Base-by-base conservation (phyloP, 1,140 invertebrate genomes). In the Eupeodes corollae region DNA sequence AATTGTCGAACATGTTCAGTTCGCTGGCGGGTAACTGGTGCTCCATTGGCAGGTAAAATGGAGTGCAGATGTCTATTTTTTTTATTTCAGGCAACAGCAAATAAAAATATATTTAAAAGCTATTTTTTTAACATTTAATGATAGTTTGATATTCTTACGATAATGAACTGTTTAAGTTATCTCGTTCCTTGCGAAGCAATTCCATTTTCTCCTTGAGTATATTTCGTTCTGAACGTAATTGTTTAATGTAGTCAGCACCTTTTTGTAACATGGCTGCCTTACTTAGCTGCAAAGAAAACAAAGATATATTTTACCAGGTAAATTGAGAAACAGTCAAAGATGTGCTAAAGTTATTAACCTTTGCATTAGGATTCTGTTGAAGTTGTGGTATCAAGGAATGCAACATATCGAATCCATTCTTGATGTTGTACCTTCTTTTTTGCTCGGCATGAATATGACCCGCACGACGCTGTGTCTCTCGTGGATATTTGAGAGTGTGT, bases 191-290 rank as follows among this genome's bases (percentile, higher is more conserved):
- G 46, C 79, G 75, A 48, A 97, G 71, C 52, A 75, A 80, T 53
- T 92, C 88, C 74, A 91, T 91, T 70, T 96, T 92, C 49, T 92
- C 86, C 58, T 90, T 86, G 45, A 96, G 79, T 57, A 88, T 82
- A 59, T 80, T 79, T 52, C 92, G 74, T 67, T 97, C 93, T 14
- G 77, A 67, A 56, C 89, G 86, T 50, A 98, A 71, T 57, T 93
- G 88, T 53, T 85, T 82, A 52, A 97, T 95, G 63, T 96, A 94
- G 59, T 98, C 93, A 6, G 90, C 94, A 53, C 91, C 91, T 71
- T 96, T 96, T 59, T 96, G 91, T 37, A 98, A 70, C 88, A 97
- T 93, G 1, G 91, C 89, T 18, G 94, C 94, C 74, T 98, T 98
- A 71, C 87, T 90, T 50, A 90, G 75, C 82, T 83, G 21, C 3